Evolutionary conservation across 2,113 vertebrate genomes (phyloP).

Genomic region (Cryptotis parvus): DNA sequence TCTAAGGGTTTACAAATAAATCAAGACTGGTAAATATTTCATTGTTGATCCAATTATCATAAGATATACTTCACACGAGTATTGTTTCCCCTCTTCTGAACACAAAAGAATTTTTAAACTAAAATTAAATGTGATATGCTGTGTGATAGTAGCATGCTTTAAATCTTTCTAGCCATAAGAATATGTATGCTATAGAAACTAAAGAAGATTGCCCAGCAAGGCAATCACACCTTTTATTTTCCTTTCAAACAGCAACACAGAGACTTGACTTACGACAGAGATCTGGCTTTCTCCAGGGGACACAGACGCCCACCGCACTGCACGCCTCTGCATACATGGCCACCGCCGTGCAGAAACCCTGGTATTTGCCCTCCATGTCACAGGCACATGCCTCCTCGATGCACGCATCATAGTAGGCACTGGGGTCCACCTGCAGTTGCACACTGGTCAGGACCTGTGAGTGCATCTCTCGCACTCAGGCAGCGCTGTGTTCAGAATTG

Average conservation of each 20-base stretch:
- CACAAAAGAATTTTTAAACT: background rate
- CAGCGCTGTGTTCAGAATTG: background rate
- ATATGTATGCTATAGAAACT: background rate
- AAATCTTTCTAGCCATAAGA: background rate
- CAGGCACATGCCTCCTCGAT: conserved; percentile 92
- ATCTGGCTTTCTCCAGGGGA: conserved; percentile 91
- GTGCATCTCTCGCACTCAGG: background rate
- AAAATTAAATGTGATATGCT: background rate
- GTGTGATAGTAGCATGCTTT: background rate
- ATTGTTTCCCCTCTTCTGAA: background rate
- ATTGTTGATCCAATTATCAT: no score
- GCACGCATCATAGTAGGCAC: conserved; percentile 88
- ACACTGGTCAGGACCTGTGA: conserved; percentile 75
- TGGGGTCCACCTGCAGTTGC: conserved; percentile 90
- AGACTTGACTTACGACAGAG: conserved; percentile 89
- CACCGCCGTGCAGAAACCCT: conserved; percentile 92
- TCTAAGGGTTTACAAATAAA: no score
- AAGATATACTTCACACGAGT: no score
- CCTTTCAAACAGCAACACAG: background rate
- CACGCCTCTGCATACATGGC: conserved; percentile 92
- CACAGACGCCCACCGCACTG: conserved; percentile 86
- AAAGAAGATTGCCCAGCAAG: background rate
- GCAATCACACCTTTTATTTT: no score
- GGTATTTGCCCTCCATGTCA: conserved; percentile 91
- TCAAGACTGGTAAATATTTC: no score